Percentiles rank a stretch among this genome's conserved stretches.
Evolutionary conservation across 2,797 vertebrate species (phyloP).

Genomic region (Amphiprion clarkii): DNA sequence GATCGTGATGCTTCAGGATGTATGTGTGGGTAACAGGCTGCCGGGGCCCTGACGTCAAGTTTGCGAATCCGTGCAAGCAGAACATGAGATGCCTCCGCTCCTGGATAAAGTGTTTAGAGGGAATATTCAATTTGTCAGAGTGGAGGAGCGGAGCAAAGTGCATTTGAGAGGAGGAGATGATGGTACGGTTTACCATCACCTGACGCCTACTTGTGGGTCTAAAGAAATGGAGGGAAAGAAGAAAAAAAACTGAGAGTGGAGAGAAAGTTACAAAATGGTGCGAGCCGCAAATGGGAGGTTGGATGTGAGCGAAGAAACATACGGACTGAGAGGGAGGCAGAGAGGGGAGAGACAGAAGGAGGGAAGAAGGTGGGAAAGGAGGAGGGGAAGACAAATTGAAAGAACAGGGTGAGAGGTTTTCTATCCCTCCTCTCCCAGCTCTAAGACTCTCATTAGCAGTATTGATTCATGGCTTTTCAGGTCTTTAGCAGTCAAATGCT

Average conservation of each 20-base stretch:
- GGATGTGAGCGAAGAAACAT: constrained; percentile 26
- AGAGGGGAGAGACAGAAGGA: background rate
- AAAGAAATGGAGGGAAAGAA: constrained; percentile 16
- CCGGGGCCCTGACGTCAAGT: constrained; percentile 35
- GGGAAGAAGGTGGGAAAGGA: constrained; percentile 13
- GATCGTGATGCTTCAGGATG: constrained; percentile 28
- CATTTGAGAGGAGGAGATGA: constrained; percentile 57
- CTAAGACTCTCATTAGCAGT: constrained; percentile 84
- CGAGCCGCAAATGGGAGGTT: constrained; percentile 28
- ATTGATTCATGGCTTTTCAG: constrained; percentile 81
- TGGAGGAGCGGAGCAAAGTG: constrained; percentile 61
- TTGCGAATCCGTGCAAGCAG: constrained; percentile 45
- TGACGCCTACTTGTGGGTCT: constrained; percentile 40
- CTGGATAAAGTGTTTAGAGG: constrained; percentile 65
- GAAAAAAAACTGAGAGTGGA: background rate
- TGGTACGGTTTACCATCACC: constrained; percentile 49
- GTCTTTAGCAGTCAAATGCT: constrained; percentile 82
- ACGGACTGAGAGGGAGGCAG: constrained; percentile 6
- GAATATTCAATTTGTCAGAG: constrained; percentile 73
- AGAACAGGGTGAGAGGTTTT: constrained; percentile 77
- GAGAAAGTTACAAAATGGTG: constrained; percentile 33
- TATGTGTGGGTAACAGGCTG: constrained; percentile 43
- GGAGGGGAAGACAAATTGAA: constrained; percentile 74
- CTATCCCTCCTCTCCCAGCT: constrained; percentile 68
- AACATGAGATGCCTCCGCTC: constrained; percentile 60